Evolutionary conservation across 1,140 invertebrate species (phyloP).

Genomic region (Colletes latitarsis): DNA sequence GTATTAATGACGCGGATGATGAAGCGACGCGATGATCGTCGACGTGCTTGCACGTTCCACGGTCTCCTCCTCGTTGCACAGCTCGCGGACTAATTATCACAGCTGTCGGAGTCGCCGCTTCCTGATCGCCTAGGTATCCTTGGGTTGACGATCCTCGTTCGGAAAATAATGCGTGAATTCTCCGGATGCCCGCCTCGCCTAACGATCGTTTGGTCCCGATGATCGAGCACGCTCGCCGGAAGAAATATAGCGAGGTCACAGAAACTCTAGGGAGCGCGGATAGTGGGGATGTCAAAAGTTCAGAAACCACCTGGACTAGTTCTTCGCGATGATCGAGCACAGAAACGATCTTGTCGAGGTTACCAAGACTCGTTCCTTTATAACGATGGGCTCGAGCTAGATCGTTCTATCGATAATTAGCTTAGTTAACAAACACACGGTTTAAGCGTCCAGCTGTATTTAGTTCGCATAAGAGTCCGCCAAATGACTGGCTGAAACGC

Average conservation of each 20-base stretch:
- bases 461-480: not conserved
- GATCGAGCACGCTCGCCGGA: too few relatives aligned
- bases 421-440: too few relatives aligned
- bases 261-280: not conserved
- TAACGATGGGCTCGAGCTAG: too few relatives aligned
- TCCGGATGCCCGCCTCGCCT: too few relatives aligned
- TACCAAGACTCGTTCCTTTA: too few relatives aligned
- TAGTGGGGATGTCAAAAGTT: not conserved
- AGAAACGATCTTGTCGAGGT: too few relatives aligned
- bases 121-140: slow-evolving; percentile 18
- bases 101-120: slow-evolving; percentile 31
- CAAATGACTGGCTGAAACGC: not conserved
- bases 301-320: not conserved
- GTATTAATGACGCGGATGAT: slow-evolving; percentile 37
- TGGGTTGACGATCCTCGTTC: not conserved
- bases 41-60: slow-evolving; percentile 18
- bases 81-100: slow-evolving; percentile 28
- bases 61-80: not conserved
- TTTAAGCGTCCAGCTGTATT: too few relatives aligned
- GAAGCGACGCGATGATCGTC: slow-evolving; percentile 29
- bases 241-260: too few relatives aligned
- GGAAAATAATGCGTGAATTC: not conserved
- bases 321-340: too few relatives aligned
- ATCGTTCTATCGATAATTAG: too few relatives aligned
- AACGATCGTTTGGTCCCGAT: too few relatives aligned